Evolutionary conservation across 2,797 vertebrate genomes (phyloP), one percentile per base, ranked within the genome.

Genomic region (Zenarchopterus dispar): DNA sequence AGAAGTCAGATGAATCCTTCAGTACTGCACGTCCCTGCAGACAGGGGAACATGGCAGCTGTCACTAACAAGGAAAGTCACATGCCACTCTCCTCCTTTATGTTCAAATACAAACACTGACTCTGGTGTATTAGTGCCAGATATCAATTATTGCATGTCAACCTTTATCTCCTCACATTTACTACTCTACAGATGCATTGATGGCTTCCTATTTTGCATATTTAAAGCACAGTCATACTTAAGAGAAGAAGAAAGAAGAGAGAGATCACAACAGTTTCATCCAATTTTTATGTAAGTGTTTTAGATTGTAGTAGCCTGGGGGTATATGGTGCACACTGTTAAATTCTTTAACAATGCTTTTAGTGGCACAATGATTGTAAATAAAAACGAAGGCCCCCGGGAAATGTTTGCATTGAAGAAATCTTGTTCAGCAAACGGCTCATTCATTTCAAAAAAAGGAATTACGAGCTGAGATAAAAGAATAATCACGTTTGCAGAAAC

Each of bases 211-310:
- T 82, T 80, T 82, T 80, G 1, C 5, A 87, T 88, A 84, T 86
- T 87, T 85, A 71, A 82, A 83, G 77, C 70, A 55, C 67, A 33
- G 63, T 62, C 67, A 73, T 86, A 82, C 87, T 91, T 92, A 85
- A 86, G 80, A 91, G 67, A 73, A 66, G 48, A 48, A 74, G 70
- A 47, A 81, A 52, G 70, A 76, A 68, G 70, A 77, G 80, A 70
- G n/a, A 82, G 81, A 89, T 90, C 84, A 91, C 80, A 85, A 90
- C 84, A 83, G 77, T 90, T 93, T 91, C 89, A 92, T 90, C 90
- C 83, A 92, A 91, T 87, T 93, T 93, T 91, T 84, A 93, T 92
- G 91, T 91, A 67, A 80, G 81, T 90, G 90, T 87, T 89, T 87
- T 69, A 88, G 88, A 81, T 76, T 89, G 56, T 54, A 58, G 61